phyloP scores from a whole-genome alignment of 2,797 vertebrate species.

The Sebastes oblongus region DNA sequence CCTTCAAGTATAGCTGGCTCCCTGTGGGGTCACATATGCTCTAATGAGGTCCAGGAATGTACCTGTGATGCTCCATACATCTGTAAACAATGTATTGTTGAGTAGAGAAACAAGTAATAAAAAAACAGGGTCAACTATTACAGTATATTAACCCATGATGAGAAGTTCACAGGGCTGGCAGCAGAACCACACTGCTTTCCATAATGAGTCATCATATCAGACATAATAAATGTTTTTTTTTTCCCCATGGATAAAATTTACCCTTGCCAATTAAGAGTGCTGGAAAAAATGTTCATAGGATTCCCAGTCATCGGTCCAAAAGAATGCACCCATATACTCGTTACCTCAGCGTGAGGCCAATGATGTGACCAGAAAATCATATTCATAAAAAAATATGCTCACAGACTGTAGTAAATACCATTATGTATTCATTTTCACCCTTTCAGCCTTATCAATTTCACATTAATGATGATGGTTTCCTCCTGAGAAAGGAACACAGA shows the following conservation, averaged over 20 bases:
- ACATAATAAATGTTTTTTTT: conserved; percentile 23
- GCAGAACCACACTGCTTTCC: not conserved
- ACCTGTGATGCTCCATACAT: not conserved
- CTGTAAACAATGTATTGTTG: not conserved
- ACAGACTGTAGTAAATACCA: not conserved
- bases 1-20: no score
- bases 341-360: not conserved
- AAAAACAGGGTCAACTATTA: not conserved
- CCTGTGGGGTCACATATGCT: not conserved
- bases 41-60: not conserved
- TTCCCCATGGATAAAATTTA: not conserved
- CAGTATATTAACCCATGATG: not conserved
- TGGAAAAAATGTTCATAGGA: not conserved
- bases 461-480: not conserved
- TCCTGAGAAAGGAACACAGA: not conserved
- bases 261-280: not conserved
- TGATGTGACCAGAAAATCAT: not conserved
- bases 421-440: not conserved
- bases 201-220: conserved; percentile 6
- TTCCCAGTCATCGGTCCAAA: conserved; percentile 1
- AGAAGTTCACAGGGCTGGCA: not conserved
- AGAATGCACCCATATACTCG: not conserved
- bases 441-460: not conserved
- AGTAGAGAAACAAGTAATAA: not conserved
- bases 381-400: not conserved